Conservation (phyloP, 2,797 vertebrate genomes). For the Poecilia picta region DNA sequence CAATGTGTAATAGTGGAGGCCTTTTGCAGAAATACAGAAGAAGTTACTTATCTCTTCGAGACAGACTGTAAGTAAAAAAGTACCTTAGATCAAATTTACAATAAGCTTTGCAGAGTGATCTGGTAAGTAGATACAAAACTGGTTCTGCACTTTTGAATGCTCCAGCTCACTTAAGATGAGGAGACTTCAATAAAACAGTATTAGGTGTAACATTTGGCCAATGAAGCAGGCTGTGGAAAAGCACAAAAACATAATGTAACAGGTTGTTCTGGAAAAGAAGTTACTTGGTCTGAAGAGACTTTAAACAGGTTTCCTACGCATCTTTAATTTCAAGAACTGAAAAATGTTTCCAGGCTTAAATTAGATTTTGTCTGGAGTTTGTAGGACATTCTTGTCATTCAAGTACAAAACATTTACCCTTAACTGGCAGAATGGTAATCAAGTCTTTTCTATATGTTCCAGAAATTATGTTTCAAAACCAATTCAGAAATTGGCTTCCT, state of each 20-base stretch:
- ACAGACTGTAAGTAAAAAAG: not conserved
- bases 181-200: not conserved
- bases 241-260: not conserved
- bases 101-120: not conserved
- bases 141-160: not conserved
- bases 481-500: not conserved
- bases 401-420: not conserved
- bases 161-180: not conserved
- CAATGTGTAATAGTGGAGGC: not conserved
- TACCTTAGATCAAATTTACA: not conserved
- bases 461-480: not conserved
- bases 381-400: not conserved
- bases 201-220: not conserved
- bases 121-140: not conserved
- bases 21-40: not conserved
- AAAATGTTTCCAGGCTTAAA: not conserved
- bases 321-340: not conserved
- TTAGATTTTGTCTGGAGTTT: not conserved
- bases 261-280: conserved; percentile 5
- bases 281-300: not conserved
- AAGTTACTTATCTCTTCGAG: not conserved
- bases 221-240: not conserved
- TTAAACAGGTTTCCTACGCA: not conserved
- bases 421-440: not conserved
- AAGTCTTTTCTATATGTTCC: not conserved